phyloP scores from a whole-genome alignment of 2,797 vertebrate genomes.

The Myotis myotis region DNA sequence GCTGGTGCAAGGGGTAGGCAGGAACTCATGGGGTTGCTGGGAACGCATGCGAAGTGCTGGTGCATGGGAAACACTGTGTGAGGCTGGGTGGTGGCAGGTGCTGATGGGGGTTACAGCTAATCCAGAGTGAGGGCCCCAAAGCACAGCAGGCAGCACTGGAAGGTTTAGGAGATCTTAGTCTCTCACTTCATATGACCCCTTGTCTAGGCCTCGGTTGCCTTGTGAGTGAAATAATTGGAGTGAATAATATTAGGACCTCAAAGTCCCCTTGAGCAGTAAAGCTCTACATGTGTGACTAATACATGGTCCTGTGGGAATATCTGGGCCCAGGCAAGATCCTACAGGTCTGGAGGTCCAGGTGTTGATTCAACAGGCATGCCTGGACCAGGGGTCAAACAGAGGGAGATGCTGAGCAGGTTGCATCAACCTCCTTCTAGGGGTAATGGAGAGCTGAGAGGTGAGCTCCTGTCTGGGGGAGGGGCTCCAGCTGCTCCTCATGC shows the following conservation, averaged over 20 bases:
- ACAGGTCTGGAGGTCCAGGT: conserved; percentile 34
- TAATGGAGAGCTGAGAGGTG: not conserved
- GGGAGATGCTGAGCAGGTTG: not conserved
- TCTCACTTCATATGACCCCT: not conserved
- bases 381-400: conserved; percentile 41
- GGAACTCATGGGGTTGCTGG: not conserved
- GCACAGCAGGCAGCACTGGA: not conserved
- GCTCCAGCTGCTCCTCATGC: not conserved
- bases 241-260: not conserved
- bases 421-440: not conserved
- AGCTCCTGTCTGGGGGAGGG: not conserved
- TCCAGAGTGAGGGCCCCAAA: not conserved
- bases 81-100: not conserved
- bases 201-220: not conserved
- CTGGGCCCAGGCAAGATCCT: conserved; percentile 46
- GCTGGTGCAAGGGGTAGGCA: no score
- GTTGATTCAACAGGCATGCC: conserved; percentile 10
- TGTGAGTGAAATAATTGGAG: not conserved
- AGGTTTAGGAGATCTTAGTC: not conserved
- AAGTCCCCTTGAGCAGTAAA: conserved; percentile 21
- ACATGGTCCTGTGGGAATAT: not conserved
- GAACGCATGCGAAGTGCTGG: not conserved
- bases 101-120: not conserved
- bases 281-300: not conserved
- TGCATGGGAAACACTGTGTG: no score